Conservation (phyloP, 2,888 invertebrate genomes). For the Hydraecia micacea region DNA sequence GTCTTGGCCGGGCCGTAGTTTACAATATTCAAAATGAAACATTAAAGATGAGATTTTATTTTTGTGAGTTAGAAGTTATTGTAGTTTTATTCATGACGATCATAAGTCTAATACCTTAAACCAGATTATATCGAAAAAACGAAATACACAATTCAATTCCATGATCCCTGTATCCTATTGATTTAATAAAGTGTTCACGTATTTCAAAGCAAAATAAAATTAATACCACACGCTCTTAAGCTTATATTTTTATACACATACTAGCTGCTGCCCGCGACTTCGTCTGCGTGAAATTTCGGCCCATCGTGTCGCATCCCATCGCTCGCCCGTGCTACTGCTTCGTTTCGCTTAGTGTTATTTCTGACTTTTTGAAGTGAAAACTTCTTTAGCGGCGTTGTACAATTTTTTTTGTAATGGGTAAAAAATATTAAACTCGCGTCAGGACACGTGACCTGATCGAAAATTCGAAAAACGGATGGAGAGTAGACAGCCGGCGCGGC, state of each 20-base stretch:
- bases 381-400: no score
- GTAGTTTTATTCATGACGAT: neutral
- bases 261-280: no score
- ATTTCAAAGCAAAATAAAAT: neutral
- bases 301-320: no score
- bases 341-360: no score
- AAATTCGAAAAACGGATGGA: no score
- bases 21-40: neutral
- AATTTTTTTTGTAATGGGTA: no score
- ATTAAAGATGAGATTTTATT: neutral
- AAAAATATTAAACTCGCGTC: no score
- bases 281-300: no score
- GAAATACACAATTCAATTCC: neutral
- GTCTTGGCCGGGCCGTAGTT: neutral
- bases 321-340: no score
- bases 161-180: neutral
- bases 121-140: neutral
- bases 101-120: neutral
- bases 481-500: no score
- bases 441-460: no score
- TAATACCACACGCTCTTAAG: neutral
- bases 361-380: no score
- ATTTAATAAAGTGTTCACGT: neutral
- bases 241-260: conserved; percentile 4
- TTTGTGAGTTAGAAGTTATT: neutral